Conservation (phyloP, 2,113 vertebrate species). For the Oryzias celebensis region DNA sequence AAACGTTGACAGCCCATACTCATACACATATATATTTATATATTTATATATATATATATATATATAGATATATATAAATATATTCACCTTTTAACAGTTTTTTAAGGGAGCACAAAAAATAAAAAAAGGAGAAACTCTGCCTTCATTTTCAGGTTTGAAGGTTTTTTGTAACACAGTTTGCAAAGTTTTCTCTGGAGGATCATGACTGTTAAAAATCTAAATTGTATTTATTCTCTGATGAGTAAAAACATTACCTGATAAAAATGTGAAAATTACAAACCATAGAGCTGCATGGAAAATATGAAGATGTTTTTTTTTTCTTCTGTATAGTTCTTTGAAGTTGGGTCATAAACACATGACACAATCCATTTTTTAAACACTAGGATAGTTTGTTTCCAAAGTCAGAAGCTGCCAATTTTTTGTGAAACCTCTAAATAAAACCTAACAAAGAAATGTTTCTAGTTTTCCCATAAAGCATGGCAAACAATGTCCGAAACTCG, state of each 20-base stretch:
- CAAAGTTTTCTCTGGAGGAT: neutral
- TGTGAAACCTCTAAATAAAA: too few species aligned
- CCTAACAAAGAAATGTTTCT: constrained; percentile 42
- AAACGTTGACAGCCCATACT: too few species aligned
- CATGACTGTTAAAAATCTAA: neutral
- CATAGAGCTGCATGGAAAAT: constrained; percentile 3
- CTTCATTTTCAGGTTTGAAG: neutral
- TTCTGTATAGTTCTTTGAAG: neutral
- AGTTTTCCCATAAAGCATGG: constrained; percentile 56
- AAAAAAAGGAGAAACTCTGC: too few species aligned
- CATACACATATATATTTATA: too few species aligned
- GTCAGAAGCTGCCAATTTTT: too few species aligned
- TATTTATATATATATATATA: too few species aligned
- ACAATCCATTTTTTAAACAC: too few species aligned
- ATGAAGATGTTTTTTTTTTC: constrained; percentile 3
- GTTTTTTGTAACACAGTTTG: neutral
- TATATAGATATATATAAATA: too few species aligned
- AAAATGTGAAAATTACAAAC: constrained; percentile 8
- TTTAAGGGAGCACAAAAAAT: too few species aligned
- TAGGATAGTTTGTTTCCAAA: too few species aligned
- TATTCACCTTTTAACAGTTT: too few species aligned
- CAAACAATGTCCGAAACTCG: constrained; percentile 51
- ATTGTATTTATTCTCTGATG: neutral
- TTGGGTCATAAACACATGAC: too few species aligned
- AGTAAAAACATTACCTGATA: constrained; percentile 13